Conservation (phyloP, 2,113 vertebrate genomes). For the Tupaia chinensis region DNA sequence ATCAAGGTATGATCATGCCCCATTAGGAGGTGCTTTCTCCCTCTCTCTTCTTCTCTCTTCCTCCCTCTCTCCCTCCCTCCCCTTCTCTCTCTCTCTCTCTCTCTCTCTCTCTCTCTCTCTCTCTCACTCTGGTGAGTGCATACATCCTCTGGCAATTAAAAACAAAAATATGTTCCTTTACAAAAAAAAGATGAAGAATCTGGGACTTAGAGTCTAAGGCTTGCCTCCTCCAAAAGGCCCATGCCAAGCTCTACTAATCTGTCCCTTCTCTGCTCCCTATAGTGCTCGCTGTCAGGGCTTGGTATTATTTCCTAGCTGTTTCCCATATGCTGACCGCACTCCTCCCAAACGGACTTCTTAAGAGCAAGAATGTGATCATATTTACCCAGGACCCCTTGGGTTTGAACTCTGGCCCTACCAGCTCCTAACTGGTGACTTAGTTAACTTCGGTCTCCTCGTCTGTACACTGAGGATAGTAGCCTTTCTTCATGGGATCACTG, state of each 20-base stretch:
- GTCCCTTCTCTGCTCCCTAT: neutral
- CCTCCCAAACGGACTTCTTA: neutral
- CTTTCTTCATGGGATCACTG: neutral
- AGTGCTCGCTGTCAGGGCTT: neutral
- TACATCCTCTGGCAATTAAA: no score
- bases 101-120: no score
- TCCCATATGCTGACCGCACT: neutral
- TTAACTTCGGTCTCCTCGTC: constrained; percentile 37
- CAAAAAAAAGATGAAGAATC: constrained; percentile 4
- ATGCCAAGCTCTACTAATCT: neutral
- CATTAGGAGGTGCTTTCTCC: no score
- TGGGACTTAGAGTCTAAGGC: constrained; percentile 34
- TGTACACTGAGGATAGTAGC: constrained; percentile 55
- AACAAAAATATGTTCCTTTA: no score
- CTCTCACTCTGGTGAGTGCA: no score
- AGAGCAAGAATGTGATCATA: constrained; percentile 40
- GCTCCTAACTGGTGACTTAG: neutral
- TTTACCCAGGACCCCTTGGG: neutral
- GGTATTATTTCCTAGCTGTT: constrained; percentile 34
- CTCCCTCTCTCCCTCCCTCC: no score
- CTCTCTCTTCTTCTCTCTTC: no score
- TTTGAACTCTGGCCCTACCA: constrained; percentile 50
- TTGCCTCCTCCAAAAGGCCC: constrained; percentile 44
- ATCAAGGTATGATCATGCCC: no score
- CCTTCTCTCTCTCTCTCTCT: no score